Evolutionary conservation across 1,140 invertebrate species (phyloP), one percentile per base, ranked within the genome.

Genomic region (Bombus difficillimus): DNA sequence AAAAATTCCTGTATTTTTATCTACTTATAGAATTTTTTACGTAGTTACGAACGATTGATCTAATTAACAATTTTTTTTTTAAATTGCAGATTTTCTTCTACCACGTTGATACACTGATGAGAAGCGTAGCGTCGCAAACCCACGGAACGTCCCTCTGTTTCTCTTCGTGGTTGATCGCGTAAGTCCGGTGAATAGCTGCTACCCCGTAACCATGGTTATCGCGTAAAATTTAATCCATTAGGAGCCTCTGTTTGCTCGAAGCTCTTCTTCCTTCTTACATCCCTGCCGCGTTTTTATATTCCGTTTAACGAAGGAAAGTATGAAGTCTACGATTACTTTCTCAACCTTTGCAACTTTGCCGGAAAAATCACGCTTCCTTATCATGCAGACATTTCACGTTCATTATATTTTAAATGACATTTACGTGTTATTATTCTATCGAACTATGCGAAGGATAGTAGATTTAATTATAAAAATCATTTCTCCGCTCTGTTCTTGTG

Each of bases 191-290:
- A 34, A 75, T 66, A 86, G 22, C n/a, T 28, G 25, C 80, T 73
- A 80, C 37, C 37, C 43, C 25, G 10, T 75, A 68, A 37, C 62
- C 28, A 72, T 57, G 78, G 66, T 57, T 81, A 81, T 37, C 53
- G 6, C 41, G 59, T 34, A 59, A 85, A 66, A 43, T 81, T 82
- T 81, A 71, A 71, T 47, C 37, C 76, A 28, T 57, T 83, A 75
- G 18, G 10, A 6, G 22, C 32, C n/a, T 43, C 18, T 71, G 4
- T 15, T 37, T 47, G 12, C 39, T 41, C 13, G 37, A 22, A 53
- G 47, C 10, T 39, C 3, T 62, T 18, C 25, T 25, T 57, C 64
- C 34, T 73, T 53, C 22, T 37, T 62, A 32, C 37, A 18, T 25
- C 10, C 41, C 41, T 34, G 57, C 3, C 18, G 10, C 39, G 9